Evolutionary conservation across 1,140 invertebrate genomes (phyloP), one percentile per base, ranked within the genome.

Genomic region (Schmidtea mediterranea): DNA sequence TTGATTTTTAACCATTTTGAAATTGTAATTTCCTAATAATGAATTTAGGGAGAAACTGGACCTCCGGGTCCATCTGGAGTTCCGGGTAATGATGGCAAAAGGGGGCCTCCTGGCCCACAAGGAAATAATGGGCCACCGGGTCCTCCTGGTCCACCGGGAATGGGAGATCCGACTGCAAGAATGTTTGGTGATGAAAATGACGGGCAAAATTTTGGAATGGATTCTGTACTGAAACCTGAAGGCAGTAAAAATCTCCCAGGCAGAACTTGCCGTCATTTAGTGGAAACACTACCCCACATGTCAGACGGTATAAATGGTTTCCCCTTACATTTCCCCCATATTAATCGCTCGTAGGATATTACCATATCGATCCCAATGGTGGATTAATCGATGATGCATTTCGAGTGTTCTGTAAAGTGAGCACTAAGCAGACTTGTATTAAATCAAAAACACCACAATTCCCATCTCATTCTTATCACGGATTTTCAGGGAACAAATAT

Each of bases 51-150:
- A 21, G 23, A 21, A 41, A 1, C 38, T 21, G 48, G 48, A 22
- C 12, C 48, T 23, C 21, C 15, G 3, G 48, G 48, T 43, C 15
- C 23, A 43, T 38, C 48, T 22, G 48, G 48, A 16, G n/a, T 18
- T 23, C 6, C 36, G 6, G 48, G 48, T 13, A 37, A 49, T 22
- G 37, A 38, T 19, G 48, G 43, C 3, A 23, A 45, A 19, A 23
- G 13, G 13, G 43, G 43, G 5, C 13, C 19, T 22, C 43, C 43
- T 22, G 43, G 43, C 5, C 43, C 43, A 18, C 43, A 45, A 21
- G 46, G 46, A 23, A n/a, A 16, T 26, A 56, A 58, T 46, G 61
- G 61, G 18, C 54, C 53, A 19, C 16, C 22, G 51, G 57, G 46
- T 39, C 23, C 43, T 51, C 57, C 49, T 37, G 50, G 48, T 13